phyloP scores from a whole-genome alignment of 2,797 vertebrate species.

The Oreortyx pictus region DNA sequence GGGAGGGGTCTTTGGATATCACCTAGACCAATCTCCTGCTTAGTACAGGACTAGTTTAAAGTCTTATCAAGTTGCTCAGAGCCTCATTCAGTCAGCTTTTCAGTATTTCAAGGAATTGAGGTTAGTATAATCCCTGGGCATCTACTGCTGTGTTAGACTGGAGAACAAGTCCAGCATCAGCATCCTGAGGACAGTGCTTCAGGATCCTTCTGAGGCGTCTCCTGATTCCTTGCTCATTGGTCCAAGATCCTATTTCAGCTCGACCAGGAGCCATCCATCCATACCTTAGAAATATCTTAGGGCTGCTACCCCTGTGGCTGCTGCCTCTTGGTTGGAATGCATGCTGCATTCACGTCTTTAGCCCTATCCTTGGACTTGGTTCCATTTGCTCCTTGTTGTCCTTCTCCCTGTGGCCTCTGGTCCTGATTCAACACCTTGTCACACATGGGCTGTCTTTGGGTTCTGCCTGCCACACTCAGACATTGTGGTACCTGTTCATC shows the following conservation, averaged over 20 bases:
- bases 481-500: not conserved
- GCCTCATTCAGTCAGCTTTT: not conserved
- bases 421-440: not conserved
- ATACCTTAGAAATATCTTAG: rapidly evolving
- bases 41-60: not conserved
- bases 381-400: not conserved
- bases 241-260: not conserved
- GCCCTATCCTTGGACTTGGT: not conserved
- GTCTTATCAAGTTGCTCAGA: not conserved
- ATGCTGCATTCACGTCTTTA: not conserved
- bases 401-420: not conserved
- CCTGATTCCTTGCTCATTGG: not conserved
- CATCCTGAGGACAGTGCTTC: not conserved
- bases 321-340: not conserved
- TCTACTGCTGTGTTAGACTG: not conserved
- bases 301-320: not conserved
- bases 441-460: not conserved
- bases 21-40: not conserved
- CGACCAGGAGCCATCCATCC: not conserved
- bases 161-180: not conserved
- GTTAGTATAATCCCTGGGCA: not conserved
- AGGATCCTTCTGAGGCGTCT: not conserved
- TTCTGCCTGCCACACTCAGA: not conserved
- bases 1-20: not conserved
- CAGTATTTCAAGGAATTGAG: not conserved